phyloP scores from a whole-genome alignment of 2,113 vertebrate genomes.

The Zosterops pallidus region DNA sequence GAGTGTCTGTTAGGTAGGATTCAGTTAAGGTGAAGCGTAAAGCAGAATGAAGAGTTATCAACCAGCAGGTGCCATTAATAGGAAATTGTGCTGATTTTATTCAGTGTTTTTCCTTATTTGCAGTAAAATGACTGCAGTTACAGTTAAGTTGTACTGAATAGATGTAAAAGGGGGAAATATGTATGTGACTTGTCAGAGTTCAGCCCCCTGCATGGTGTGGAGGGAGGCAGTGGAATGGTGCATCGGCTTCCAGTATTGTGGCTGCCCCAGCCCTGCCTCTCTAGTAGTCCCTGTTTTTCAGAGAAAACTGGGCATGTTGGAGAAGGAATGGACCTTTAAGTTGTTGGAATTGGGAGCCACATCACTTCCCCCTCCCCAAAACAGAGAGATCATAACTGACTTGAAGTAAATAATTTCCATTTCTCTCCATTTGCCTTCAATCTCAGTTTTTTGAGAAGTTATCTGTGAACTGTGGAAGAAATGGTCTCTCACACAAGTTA shows the following conservation, averaged over 20 bases:
- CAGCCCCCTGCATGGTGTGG: background rate
- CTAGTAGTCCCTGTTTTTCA: background rate
- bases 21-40: slow-evolving; percentile 19
- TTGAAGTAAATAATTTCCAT: background rate
- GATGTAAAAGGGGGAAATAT: background rate
- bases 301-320: background rate
- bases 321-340: background rate
- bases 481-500: background rate
- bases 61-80: slow-evolving; percentile 24
- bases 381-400: background rate
- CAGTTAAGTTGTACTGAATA: slow-evolving; percentile 48
- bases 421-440: background rate
- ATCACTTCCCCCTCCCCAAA: accelerated
- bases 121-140: slow-evolving; percentile 68
- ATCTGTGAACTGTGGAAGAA: background rate
- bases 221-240: background rate
- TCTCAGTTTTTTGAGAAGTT: background rate
- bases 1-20: background rate
- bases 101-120: slow-evolving; percentile 61
- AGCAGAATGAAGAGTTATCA: background rate
- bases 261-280: background rate
- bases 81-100: slow-evolving; percentile 60
- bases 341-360: background rate
- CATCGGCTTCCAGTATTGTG: background rate
- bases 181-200: background rate